Evolutionary conservation across 1,140 invertebrate species (phyloP), one percentile per base, ranked within the genome.

Genomic region (Ceratina australensis): DNA sequence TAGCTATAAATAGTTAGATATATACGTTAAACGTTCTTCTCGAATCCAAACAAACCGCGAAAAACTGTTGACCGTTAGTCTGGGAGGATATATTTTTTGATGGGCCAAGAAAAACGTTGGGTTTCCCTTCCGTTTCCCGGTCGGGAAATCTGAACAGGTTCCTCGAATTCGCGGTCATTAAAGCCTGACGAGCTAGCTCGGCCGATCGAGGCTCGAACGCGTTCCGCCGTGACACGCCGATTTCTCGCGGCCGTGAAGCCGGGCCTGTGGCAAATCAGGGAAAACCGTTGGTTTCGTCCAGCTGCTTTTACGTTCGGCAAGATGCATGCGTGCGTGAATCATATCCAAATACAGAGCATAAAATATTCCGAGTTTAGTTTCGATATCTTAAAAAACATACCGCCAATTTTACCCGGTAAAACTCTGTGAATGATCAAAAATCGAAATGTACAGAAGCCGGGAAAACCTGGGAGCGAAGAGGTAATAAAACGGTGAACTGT

Each of bases 221-320:
- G 33, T 42, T 73, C 24, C 54, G 20, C 24, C 57, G 47, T 54
- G 26, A 61, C 65, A 67, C 10, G 26, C 33, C 52, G 2, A 75
- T 68, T 75, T 75, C 72, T 64, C 28, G 24, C 8, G 15, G 16
- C 10, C 24, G 42, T 76, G n/a, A 76, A 49, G 18, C 24, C 18
- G 47, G 12, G 15, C 13, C 26, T 0, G 33, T 7, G 22, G 13
- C n/a, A 54, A 77, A 77, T 77, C 47, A 61, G 22, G 26, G 20
- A 63, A 52, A 63, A 24, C 59, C 26, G 42, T 54, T 10, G 3
- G 33, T 42, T 76, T 65, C 42, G 33, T 18, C 60, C 64, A 56
- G 42, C 50, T 72, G 79, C 1, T 28, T 75, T 54, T n/a, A 22
- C 52, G 49, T 33, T 67, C 56, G 20, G n/a, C 18, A 15, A 54